Conservation (phyloP, 2,888 invertebrate genomes). For the Lasioglossum morio region DNA sequence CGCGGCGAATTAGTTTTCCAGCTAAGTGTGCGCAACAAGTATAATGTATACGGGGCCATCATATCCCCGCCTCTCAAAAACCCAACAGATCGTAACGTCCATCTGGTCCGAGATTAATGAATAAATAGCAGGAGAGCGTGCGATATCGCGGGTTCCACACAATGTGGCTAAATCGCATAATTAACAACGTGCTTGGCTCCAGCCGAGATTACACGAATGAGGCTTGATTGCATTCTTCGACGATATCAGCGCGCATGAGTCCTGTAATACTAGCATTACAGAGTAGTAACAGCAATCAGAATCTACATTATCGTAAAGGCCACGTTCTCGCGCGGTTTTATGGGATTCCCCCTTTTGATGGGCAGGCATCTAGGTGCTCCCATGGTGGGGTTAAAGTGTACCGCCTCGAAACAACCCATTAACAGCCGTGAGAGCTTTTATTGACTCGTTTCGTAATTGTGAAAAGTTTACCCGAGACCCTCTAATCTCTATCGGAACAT, state of each 20-base stretch:
- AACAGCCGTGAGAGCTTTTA: conserved; percentile 46
- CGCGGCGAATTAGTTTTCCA: neutral
- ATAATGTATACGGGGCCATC: neutral
- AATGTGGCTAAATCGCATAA: conserved; percentile 44
- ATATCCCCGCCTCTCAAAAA: neutral
- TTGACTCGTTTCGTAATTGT: conserved; percentile 53
- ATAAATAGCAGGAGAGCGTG: conserved; percentile 11
- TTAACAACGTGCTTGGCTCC: conserved; percentile 32
- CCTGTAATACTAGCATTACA: conserved; percentile 42
- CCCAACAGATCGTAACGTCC: neutral
- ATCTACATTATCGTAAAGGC: conserved; percentile 49
- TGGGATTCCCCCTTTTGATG: conserved; percentile 27
- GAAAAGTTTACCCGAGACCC: conserved; percentile 39
- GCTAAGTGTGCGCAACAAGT: neutral
- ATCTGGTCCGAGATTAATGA: conserved; percentile 16
- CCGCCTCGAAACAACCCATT: conserved; percentile 42
- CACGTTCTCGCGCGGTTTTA: conserved; percentile 42
- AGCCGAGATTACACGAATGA: conserved; percentile 37
- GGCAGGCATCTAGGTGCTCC: conserved; percentile 11
- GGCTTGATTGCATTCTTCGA: conserved; percentile 49
- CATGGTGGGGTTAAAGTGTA: conserved; percentile 35
- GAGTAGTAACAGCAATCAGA: conserved; percentile 36
- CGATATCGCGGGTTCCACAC: conserved; percentile 9
- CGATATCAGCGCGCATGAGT: conserved; percentile 45
- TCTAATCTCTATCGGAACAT: conserved; percentile 32